Conservation (phyloP, 2,797 vertebrate species). For the Nyctibius grandis region DNA sequence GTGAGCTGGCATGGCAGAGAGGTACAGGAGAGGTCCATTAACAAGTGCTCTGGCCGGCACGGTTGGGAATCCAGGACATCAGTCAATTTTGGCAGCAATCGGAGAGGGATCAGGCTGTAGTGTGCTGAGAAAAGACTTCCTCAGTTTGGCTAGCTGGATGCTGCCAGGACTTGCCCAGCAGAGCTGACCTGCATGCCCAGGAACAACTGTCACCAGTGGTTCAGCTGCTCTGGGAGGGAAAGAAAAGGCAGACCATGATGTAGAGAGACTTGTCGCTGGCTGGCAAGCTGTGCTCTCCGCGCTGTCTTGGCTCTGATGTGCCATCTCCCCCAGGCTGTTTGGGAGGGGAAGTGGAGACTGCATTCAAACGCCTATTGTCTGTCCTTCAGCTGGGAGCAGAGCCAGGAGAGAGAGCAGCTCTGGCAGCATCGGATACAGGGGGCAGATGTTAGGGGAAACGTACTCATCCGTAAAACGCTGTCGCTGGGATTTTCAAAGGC, state of each 20-base stretch:
- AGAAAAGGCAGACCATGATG: background rate
- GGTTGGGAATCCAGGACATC: background rate
- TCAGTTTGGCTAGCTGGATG: background rate
- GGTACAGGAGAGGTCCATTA: background rate
- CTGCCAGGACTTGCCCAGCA: background rate
- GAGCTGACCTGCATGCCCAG: background rate
- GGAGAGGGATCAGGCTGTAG: background rate
- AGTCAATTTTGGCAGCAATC: background rate
- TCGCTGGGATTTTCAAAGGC: background rate
- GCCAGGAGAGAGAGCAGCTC: slow-evolving; percentile 29
- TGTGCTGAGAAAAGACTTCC: background rate
- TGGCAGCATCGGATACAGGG: slow-evolving; percentile 42
- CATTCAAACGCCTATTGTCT: slow-evolving; percentile 20
- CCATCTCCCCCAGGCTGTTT: slow-evolving; percentile 2
- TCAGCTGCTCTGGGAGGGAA: background rate
- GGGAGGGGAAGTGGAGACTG: slow-evolving; percentile 2
- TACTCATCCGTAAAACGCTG: background rate
- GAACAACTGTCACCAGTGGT: background rate
- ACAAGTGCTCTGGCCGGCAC: accelerated
- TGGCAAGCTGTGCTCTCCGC: background rate
- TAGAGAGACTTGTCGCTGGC: background rate
- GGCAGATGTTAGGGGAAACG: slow-evolving; percentile 39
- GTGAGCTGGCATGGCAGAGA: background rate
- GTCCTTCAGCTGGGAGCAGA: slow-evolving; percentile 28
- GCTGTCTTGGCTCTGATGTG: background rate